phyloP scores from a whole-genome alignment of 2,797 vertebrate genomes.

The Onychomys arenicola region DNA sequence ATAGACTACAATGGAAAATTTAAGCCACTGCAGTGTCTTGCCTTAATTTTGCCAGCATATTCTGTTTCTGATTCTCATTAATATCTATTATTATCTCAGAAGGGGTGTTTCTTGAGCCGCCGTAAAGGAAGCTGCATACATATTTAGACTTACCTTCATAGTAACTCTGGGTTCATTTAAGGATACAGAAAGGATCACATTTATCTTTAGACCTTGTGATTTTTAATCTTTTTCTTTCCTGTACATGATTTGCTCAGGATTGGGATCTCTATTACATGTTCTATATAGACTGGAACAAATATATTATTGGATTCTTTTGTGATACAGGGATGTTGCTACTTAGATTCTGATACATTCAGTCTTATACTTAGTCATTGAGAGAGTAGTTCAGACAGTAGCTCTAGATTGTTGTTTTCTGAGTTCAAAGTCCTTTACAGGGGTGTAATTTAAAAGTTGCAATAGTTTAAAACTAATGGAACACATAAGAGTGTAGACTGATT shows the following conservation, averaged over 20 bases:
- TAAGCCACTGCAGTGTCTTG: neutral
- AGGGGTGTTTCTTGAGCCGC: neutral
- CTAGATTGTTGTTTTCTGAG: neutral
- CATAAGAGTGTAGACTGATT: conserved; percentile 14
- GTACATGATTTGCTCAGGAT: neutral
- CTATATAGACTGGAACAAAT: neutral
- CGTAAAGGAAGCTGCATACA: neutral
- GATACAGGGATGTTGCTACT: neutral
- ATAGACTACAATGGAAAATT: conserved; percentile 34
- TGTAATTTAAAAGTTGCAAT: neutral
- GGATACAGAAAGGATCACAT: neutral
- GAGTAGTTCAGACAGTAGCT: neutral
- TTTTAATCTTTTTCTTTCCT: conserved; percentile 8
- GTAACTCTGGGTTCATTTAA: neutral
- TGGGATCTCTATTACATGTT: neutral
- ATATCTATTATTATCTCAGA: neutral
- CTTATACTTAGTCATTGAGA: neutral
- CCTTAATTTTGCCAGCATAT: conserved; percentile 9
- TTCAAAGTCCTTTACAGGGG: neutral
- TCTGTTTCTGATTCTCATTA: conserved; percentile 24
- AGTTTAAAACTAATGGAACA: conserved; percentile 47
- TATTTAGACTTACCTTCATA: conserved; percentile 17
- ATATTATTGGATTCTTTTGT: neutral
- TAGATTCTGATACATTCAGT: neutral
- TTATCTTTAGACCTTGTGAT: conserved; percentile 41